Percentiles rank a stretch among this genome's conserved stretches.
Conservation (phyloP, 2,888 invertebrate genomes). For the Parnassius mnemosyne region DNA sequence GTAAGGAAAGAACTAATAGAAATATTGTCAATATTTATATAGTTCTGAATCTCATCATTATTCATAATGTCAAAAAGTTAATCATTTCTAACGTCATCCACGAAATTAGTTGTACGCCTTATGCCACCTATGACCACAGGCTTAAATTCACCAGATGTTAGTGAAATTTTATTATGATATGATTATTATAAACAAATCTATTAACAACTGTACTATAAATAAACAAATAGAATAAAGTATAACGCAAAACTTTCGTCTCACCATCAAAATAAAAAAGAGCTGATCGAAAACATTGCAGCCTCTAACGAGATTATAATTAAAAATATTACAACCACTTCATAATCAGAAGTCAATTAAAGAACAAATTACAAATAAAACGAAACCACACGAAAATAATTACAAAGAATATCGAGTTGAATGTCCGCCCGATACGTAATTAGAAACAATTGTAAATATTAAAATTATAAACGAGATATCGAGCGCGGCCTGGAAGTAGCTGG, state of each 20-base stretch:
- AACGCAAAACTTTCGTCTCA: slow-evolving; percentile 28
- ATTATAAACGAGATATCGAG: slow-evolving; percentile 55
- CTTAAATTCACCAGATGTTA: no score
- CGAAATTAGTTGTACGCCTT: no score
- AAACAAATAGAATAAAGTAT: slow-evolving; percentile 9
- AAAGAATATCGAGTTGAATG: slow-evolving; percentile 72
- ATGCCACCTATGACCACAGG: no score
- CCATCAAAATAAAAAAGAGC: slow-evolving; percentile 32
- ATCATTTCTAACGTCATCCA: no score
- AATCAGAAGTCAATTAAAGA: slow-evolving; percentile 72
- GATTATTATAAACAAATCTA: no score
- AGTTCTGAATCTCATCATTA: no score
- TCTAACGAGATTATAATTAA: slow-evolving; percentile 41
- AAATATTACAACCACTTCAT: slow-evolving; percentile 50
- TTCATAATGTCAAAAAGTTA: no score
- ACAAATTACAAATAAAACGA: slow-evolving; percentile 70
- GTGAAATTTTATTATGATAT: no score
- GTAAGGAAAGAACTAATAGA: no score
- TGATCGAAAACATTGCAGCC: slow-evolving; percentile 31
- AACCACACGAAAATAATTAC: slow-evolving; percentile 61
- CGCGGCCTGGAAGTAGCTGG: slow-evolving; percentile 61
- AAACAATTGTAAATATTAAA: slow-evolving; percentile 75
- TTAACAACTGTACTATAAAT: no score
- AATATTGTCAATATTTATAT: no score
- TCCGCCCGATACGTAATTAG: slow-evolving; percentile 73